phyloP scores from a whole-genome alignment of 2,797 vertebrate species.

The Luscinia luscinia region DNA sequence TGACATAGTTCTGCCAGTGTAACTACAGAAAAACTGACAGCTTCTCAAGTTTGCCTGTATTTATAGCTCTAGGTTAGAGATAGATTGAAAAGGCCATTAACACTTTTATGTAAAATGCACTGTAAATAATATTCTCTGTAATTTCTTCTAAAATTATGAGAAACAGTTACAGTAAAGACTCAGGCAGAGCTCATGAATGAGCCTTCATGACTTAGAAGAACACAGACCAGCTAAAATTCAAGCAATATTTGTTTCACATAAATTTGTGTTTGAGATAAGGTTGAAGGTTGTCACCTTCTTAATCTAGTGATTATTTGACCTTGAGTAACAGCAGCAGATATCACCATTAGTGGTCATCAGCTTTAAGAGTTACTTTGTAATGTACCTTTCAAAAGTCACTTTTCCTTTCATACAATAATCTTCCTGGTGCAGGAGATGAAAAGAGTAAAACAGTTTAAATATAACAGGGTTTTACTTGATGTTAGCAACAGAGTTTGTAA shows the following conservation, averaged over 20 bases:
- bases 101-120: not conserved
- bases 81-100: constrained; percentile 41
- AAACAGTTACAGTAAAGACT: not conserved
- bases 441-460: not conserved
- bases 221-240: not conserved
- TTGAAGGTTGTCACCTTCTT: not conserved
- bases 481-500: not conserved
- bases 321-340: not conserved
- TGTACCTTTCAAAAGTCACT: not conserved
- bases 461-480: not conserved
- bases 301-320: not conserved
- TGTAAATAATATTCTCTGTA: not conserved
- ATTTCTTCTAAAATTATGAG: constrained; percentile 1
- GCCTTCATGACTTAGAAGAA: not conserved
- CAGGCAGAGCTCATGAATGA: not conserved
- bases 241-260: not conserved
- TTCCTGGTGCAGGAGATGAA: not conserved
- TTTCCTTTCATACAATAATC: not conserved
- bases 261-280: not conserved
- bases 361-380: not conserved
- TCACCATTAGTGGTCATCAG: not conserved
- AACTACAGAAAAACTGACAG: not conserved
- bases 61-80: constrained; percentile 35
- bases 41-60: not conserved
- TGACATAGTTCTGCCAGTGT: not conserved